Evolutionary conservation across 2,797 vertebrate species (phyloP), one percentile per base, ranked within the genome.

Genomic region (Artibeus lituratus): DNA sequence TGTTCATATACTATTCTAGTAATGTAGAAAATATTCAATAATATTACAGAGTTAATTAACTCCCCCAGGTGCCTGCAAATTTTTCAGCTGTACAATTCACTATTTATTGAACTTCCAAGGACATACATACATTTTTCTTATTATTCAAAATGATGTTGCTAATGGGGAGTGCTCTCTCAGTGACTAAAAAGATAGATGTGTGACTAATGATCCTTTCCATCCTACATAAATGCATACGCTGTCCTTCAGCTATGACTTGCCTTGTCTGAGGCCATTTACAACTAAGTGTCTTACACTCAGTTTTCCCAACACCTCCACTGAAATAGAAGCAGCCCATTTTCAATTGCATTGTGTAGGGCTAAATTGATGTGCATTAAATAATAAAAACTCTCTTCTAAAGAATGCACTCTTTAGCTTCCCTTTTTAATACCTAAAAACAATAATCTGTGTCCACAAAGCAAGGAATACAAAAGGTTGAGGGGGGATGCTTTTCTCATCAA

Each of bases 161-260:
- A 96, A 98, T 91, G 95, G 97, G 59, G 53, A 97, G 95, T 94
- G 83, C 95, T 94, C 95, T 96, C 51, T 70, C n/a, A 16, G 85
- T 24, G 82, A 84, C 85, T 97, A 92, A 97, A 97, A 96, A 96
- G 91, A 94, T 93, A 80, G 91, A 84, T 90, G 83, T 95, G 92
- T 94, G 95, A 89, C 96, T 98, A 97, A 97, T 95, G 97, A 94
- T 85, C 83, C 92, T 95, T 95, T 88, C 92, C 90, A 76, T 53
- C 70, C 76, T 72, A 51, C 74, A 21, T 91, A 92, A 96, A 97
- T 93, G 88, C 73, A 87, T 10, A 65, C 42, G 22, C 44, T 96
- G 92, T 96, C 97, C 96, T 98, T 98, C 97, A 96, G 92, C 83
- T 47, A 42, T 90, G 92, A 86, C 94, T 95, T 89, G 15, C 72